These are phyloP conservation scores for Monopterus albus DNA, from an alignment of 2,113 vertebrate species.

Conservation along the genomic window DNA sequence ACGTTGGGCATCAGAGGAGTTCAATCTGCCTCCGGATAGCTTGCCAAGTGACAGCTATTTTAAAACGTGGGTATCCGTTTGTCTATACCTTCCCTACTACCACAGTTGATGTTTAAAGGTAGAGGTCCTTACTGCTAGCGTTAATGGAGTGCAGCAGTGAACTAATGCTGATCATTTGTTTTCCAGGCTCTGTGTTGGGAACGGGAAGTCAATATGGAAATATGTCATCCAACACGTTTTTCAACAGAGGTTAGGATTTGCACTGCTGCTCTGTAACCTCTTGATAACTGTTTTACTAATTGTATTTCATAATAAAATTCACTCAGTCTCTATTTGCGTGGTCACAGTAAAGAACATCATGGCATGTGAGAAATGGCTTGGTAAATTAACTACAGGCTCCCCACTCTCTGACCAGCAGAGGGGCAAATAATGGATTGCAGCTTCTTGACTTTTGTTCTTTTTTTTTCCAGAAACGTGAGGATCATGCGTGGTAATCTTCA, in stretches of 20 bases:
- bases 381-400: no score
- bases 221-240: constrained; percentile 80
- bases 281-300: no score
- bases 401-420: neutral
- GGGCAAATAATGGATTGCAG: neutral
- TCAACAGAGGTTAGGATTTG: constrained; percentile 74
- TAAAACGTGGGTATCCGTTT: constrained; percentile 73
- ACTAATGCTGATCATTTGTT: neutral
- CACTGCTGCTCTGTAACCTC: neutral
- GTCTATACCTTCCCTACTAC: neutral
- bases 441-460: neutral
- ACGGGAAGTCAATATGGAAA: constrained; percentile 82
- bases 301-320: no score
- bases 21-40: constrained; percentile 65
- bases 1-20: constrained; percentile 81
- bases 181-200: constrained; percentile 81
- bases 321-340: no score
- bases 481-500: constrained; percentile 81
- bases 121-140: neutral
- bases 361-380: no score
- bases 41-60: constrained; percentile 78
- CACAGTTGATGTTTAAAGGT: neutral
- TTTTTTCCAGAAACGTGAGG: constrained; percentile 74
- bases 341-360: no score
- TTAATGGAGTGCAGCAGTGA: neutral